These are phyloP conservation scores for Aporrectodea caliginosa DNA, from an alignment of 1,140 invertebrate species.

Conservation along the genomic window DNA sequence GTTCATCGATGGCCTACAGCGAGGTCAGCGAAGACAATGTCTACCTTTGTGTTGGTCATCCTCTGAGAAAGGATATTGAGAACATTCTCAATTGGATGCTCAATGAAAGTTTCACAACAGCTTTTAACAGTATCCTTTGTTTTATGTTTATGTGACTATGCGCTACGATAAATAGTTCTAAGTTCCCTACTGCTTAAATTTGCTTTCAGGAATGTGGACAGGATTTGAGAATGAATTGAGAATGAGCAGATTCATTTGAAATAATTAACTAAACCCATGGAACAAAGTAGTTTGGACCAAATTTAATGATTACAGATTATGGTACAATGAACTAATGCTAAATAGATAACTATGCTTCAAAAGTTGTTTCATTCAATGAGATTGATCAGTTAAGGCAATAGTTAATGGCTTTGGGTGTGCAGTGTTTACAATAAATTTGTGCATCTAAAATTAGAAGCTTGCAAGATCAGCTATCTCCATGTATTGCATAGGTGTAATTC, in stretches of 20 bases:
- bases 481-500: too few relatives aligned
- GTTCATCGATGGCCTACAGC: conserved; percentile 80
- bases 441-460: too few relatives aligned
- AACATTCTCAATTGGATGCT: conserved; percentile 83
- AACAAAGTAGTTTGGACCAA: neutral
- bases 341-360: too few relatives aligned
- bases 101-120: conserved; percentile 74
- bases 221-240: neutral
- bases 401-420: too few relatives aligned
- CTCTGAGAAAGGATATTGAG: conserved; percentile 81
- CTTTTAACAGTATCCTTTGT: conserved; percentile 73
- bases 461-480: too few relatives aligned
- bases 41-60: conserved; percentile 94
- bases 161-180: too few relatives aligned
- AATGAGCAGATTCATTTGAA: neutral
- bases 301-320: too few relatives aligned
- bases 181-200: conserved; percentile 35
- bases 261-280: neutral
- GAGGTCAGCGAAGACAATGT: conserved; percentile 85
- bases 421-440: too few relatives aligned
- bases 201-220: neutral
- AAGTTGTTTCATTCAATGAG: too few relatives aligned
- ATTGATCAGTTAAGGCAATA: too few relatives aligned
- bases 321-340: too few relatives aligned
- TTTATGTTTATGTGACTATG: too few relatives aligned